phyloP scores from a whole-genome alignment of 2,888 invertebrate species.

The Ischnus inquisitorius region DNA sequence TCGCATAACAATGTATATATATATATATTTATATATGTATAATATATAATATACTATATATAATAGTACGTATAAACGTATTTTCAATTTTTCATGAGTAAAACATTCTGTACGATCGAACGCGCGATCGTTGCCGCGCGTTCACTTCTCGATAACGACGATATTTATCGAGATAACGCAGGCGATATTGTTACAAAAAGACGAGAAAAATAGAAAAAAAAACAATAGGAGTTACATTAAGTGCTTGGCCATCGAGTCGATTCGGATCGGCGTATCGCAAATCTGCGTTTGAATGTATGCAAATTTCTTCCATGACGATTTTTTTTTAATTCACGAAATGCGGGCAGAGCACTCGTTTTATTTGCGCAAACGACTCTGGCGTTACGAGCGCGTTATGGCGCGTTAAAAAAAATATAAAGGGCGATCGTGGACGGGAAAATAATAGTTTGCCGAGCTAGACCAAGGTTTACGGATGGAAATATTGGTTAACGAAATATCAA shows the following conservation, averaged over 20 bases:
- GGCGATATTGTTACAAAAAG: conserved; percentile 39
- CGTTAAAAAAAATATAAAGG: too few species aligned
- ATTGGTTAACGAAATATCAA: conserved; percentile 56
- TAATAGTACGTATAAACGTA: conserved; percentile 54
- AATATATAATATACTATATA: conserved; percentile 45
- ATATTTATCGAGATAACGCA: conserved; percentile 38
- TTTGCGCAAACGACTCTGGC: not conserved
- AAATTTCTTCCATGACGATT: not conserved
- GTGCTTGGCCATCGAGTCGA: conserved; percentile 13
- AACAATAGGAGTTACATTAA: conserved; percentile 45
- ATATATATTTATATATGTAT: conserved; percentile 38
- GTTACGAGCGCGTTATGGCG: not conserved
- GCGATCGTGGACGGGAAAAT: not conserved
- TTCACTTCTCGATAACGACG: conserved; percentile 30
- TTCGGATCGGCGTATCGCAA: not conserved
- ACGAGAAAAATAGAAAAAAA: conserved; percentile 23
- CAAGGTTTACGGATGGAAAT: conserved; percentile 12
- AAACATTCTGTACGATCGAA: conserved; percentile 9
- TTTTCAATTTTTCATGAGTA: conserved; percentile 41
- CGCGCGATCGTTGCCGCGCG: conserved; percentile 1
- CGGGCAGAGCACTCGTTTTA: not conserved
- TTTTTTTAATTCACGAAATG: not conserved
- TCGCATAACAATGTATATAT: conserved; percentile 75
- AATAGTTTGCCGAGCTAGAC: conserved; percentile 1
- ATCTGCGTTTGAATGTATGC: not conserved